Evolutionary conservation across 2,888 invertebrate species (phyloP).

Genomic region (Andrena chrysosceles): DNA sequence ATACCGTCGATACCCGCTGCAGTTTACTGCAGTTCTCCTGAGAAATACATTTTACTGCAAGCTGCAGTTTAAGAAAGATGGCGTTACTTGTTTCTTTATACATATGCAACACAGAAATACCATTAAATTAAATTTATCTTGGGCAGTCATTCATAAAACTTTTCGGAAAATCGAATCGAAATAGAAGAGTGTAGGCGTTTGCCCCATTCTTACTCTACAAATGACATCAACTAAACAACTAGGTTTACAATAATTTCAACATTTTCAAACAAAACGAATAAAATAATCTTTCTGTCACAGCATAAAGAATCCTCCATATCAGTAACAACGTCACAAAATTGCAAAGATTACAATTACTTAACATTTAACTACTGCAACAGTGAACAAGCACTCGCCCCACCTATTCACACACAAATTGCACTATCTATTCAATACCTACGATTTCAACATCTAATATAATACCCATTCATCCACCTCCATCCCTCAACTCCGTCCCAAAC

Average conservation of each 20-base stretch:
- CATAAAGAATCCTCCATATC: too few species aligned
- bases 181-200: background rate
- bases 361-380: background rate
- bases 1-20: slow-evolving; percentile 21
- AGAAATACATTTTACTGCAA: background rate
- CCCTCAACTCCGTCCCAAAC: background rate
- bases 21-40: background rate
- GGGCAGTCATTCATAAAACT: too few species aligned
- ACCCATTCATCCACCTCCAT: background rate
- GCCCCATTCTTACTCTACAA: background rate
- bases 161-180: too few species aligned
- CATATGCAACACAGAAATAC: background rate
- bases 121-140: too few species aligned
- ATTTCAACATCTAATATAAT: background rate
- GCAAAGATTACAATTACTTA: too few species aligned
- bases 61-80: slow-evolving; percentile 8
- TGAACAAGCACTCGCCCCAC: background rate
- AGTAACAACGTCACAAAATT: too few species aligned
- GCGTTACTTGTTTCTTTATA: slow-evolving; percentile 7
- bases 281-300: too few species aligned
- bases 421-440: background rate
- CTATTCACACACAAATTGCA: background rate
- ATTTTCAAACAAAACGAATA: background rate
- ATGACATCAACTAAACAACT: background rate
- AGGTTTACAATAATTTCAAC: background rate